Conservation (phyloP, 2,888 invertebrate species). For the Noctua fimbriata region DNA sequence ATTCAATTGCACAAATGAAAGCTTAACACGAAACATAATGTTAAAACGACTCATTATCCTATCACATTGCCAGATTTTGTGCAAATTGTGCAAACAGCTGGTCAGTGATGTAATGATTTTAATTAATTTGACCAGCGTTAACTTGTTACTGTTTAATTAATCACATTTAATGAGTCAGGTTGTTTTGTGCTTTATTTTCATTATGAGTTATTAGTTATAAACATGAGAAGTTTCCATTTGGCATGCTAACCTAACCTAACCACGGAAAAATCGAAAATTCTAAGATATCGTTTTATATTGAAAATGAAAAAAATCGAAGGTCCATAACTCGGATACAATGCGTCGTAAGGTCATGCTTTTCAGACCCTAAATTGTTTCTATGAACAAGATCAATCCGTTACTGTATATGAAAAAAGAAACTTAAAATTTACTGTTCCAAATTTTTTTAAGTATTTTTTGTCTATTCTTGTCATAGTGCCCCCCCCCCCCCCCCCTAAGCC, state of each 20-base stretch:
- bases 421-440: too few species aligned
- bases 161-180: constrained; percentile 22
- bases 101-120: constrained; percentile 36
- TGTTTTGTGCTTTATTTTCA: background rate
- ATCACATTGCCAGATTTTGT: constrained; percentile 23
- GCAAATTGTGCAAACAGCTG: constrained; percentile 11
- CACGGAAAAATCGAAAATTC: background rate
- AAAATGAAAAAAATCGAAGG: too few species aligned
- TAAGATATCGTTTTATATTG: too few species aligned
- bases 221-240: background rate
- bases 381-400: too few species aligned
- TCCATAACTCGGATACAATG: background rate
- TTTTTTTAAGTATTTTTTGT: too few species aligned
- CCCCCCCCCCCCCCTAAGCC: too few species aligned
- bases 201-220: background rate
- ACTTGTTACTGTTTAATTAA: constrained; percentile 37
- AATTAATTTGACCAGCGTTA: constrained; percentile 47
- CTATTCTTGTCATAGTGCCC: too few species aligned
- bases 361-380: too few species aligned
- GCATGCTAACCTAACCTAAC: too few species aligned
- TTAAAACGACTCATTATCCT: constrained; percentile 13
- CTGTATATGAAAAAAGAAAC: too few species aligned
- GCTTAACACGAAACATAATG: background rate
- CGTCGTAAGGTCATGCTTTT: too few species aligned
- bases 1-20: constrained; percentile 22